Percentiles rank a stretch among this genome's conserved stretches.
These are phyloP conservation scores for Pterocles gutturalis DNA, from an alignment of 2,113 vertebrate genomes.

Conservation along the genomic window DNA sequence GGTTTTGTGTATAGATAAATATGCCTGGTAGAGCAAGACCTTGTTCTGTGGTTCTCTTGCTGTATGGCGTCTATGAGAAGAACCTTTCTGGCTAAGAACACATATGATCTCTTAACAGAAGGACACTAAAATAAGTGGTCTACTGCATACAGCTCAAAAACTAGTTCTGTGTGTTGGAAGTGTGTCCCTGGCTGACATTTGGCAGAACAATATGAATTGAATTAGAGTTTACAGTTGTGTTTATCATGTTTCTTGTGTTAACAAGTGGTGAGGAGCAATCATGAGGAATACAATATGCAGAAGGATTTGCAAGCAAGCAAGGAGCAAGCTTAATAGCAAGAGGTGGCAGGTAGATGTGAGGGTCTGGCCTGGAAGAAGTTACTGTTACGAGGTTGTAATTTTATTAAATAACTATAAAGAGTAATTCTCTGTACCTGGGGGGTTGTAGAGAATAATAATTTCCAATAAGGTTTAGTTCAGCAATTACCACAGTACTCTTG, in stretches of 20 bases:
- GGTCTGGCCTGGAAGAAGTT: neutral
- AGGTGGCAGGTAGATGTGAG: neutral
- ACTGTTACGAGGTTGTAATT: neutral
- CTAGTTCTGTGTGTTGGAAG: neutral
- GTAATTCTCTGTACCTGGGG: conserved; percentile 7
- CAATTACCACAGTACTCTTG: neutral
- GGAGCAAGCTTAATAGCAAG: neutral
- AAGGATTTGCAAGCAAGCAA: neutral
- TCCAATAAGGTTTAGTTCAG: neutral
- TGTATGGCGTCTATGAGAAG: neutral
- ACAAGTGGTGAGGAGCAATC: neutral
- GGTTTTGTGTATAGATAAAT: neutral
- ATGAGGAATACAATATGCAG: neutral
- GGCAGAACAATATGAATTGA: neutral
- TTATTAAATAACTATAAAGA: conserved; percentile 43
- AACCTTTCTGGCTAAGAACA: neutral
- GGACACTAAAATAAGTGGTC: neutral
- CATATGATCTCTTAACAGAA: neutral
- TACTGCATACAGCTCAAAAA: neutral
- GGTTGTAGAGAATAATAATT: neutral
- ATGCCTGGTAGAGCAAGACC: neutral
- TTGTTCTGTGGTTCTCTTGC: neutral
- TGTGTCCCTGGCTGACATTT: neutral
- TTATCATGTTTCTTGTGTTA: neutral
- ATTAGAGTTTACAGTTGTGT: neutral